phyloP scores from a whole-genome alignment of 2,113 vertebrate species.

The Petrocephalus zakoni region DNA sequence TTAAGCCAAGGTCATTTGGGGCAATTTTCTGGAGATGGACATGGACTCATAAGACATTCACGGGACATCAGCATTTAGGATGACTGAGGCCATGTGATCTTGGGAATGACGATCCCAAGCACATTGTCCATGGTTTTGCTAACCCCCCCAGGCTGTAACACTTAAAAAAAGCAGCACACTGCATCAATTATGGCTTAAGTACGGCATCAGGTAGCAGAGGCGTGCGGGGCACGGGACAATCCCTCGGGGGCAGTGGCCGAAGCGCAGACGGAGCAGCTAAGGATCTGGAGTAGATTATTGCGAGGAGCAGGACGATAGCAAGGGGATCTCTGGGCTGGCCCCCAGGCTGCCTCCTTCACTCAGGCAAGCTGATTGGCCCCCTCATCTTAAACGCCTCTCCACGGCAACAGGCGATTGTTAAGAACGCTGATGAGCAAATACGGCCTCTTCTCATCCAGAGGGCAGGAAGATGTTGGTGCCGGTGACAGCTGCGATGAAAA shows the following conservation, averaged over 20 bases:
- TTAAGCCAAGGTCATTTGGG: slow-evolving; percentile 31
- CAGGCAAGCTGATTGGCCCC: not conserved
- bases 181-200: not conserved
- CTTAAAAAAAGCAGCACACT: not conserved
- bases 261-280: not conserved
- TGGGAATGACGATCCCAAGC: not conserved
- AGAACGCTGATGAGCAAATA: not conserved
- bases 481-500: not conserved
- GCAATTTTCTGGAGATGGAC: slow-evolving; percentile 11
- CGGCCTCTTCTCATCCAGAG: not conserved
- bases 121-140: not conserved
- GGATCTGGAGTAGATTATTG: not conserved
- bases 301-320: not conserved
- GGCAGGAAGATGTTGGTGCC: not conserved
- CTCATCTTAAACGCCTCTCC: not conserved
- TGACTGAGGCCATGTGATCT: not conserved
- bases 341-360: not conserved
- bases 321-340: not conserved
- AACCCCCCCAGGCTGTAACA: not conserved
- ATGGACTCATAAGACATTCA: not conserved
- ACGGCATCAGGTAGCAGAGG: not conserved
- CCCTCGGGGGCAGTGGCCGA: not conserved
- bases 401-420: not conserved
- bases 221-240: too few relatives aligned
- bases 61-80: not conserved